Percentiles rank a stretch among this genome's conserved stretches.
These are phyloP conservation scores for Drosophila tristis DNA, from an alignment of 1,140 invertebrate species.

Conservation along the genomic window DNA sequence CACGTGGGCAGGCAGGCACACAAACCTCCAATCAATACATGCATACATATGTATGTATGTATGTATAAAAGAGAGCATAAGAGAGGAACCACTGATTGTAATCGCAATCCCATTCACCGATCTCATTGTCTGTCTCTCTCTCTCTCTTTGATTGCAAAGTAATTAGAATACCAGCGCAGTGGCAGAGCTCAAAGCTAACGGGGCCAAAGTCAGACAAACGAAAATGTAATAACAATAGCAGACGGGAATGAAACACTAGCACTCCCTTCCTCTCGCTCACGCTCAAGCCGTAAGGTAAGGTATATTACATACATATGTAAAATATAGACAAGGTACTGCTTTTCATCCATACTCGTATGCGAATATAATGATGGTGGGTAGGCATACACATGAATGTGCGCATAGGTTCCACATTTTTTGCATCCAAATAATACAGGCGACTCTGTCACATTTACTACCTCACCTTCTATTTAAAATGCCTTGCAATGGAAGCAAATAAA, in stretches of 20 bases:
- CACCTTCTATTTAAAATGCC: neutral
- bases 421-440: no score
- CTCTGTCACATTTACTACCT: neutral
- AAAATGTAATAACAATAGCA: slow-evolving; percentile 22
- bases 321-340: no score
- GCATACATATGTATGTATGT: neutral
- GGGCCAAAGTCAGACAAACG: slow-evolving; percentile 66
- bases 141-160: slow-evolving; percentile 29
- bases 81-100: slow-evolving; percentile 51
- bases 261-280: slow-evolving; percentile 33
- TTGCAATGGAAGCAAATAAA: neutral
- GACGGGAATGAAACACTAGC: slow-evolving; percentile 14
- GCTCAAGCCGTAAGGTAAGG: no score
- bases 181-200: slow-evolving; percentile 33
- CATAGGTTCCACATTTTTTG: no score
- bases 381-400: no score
- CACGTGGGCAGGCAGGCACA: slow-evolving; percentile 31
- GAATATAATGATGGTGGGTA: neutral
- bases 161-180: slow-evolving; percentile 39
- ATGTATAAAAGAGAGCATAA: slow-evolving; percentile 17
- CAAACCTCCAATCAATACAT: slow-evolving; percentile 51
- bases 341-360: no score
- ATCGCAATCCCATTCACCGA: neutral
- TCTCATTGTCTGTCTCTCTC: no score
- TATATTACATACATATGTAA: no score